Evolutionary conservation across 2,888 invertebrate species (phyloP), one percentile per base, ranked within the genome.

Genomic region (Rotaria macrura): DNA sequence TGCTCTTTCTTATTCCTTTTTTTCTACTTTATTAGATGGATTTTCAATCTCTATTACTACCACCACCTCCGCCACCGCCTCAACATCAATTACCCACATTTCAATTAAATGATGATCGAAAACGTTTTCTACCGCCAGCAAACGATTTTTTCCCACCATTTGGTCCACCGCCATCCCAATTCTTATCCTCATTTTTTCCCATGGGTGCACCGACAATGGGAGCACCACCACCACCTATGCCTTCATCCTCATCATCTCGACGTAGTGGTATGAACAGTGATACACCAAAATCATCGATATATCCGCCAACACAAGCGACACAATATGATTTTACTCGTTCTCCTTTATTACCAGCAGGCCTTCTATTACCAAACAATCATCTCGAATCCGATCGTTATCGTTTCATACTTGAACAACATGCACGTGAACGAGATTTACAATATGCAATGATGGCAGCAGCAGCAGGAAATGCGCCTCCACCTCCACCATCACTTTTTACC

Each of bases 371-470:
- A 34, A 29, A 34, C 20, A 43, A 79, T 43, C 79, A 43, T 79
- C n/a, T 79, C 14, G 79, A 79, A 43, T n/a, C 40, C 1, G 79
- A 79, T 10, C 79, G 79, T 14, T 79, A 79, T 79, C 79, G 79
- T 43, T 43, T 43, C 43, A 12, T 79, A 38, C 14, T 43, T 14
- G 79, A 79, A 79, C 79, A 79, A 79, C 79, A 79, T 43, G 43
- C 40, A 43, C 79, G 43, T n/a, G 40, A 43, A 25, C 40, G 79
- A 79, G 79, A 79, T n/a, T 12, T 40, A 5, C 43, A 79, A n/a
- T 79, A 43, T n/a, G 43, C 40, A 43, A 79, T 79, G 79, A 79
- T 79, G 79, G 79, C 47, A 47, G 79, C 79, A 43, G 79, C 79
- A 25, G 5, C 43, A 65, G 65, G 65, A 17, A 20, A 20, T 65